Conservation (phyloP, 2,888 invertebrate species). For the Pristionchus arcanus region DNA sequence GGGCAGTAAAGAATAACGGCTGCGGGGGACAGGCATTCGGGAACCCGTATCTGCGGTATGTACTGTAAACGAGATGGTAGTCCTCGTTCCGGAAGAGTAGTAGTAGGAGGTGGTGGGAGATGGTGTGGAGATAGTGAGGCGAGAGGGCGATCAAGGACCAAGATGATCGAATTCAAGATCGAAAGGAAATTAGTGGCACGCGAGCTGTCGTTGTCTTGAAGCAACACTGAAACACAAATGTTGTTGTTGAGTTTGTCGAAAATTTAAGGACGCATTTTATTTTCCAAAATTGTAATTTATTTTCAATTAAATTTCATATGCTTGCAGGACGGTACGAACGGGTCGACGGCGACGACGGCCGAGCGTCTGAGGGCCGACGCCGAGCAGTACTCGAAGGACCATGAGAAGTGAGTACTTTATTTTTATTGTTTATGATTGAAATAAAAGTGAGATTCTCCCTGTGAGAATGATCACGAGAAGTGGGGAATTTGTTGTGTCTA, state of each 20-base stretch:
- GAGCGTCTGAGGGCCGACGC: constrained; percentile 48
- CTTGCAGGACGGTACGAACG: constrained; percentile 36
- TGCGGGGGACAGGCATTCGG: background rate
- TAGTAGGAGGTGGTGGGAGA: background rate
- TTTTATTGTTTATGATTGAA: too few relatives aligned
- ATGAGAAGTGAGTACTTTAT: constrained; percentile 50
- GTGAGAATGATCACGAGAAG: too few relatives aligned
- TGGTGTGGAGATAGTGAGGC: background rate
- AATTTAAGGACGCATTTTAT: too few relatives aligned
- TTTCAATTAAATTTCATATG: background rate
- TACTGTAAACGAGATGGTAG: background rate
- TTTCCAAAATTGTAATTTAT: too few relatives aligned
- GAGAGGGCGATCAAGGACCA: background rate
- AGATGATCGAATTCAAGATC: too few relatives aligned
- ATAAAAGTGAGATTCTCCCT: too few relatives aligned
- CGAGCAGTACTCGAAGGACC: constrained; percentile 51
- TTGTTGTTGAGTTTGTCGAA: background rate
- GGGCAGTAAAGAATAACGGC: constrained; percentile 17
- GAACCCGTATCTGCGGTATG: background rate
- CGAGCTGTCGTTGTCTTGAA: too few relatives aligned
- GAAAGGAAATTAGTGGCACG: too few relatives aligned
- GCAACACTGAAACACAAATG: too few relatives aligned
- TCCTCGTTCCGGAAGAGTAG: background rate
- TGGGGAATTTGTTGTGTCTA: too few relatives aligned
- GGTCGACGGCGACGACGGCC: constrained; percentile 36